Percentiles rank a stretch among this genome's conserved stretches.
Evolutionary conservation across 2,888 invertebrate genomes (phyloP).

Genomic region (Ernsta delagoae): DNA sequence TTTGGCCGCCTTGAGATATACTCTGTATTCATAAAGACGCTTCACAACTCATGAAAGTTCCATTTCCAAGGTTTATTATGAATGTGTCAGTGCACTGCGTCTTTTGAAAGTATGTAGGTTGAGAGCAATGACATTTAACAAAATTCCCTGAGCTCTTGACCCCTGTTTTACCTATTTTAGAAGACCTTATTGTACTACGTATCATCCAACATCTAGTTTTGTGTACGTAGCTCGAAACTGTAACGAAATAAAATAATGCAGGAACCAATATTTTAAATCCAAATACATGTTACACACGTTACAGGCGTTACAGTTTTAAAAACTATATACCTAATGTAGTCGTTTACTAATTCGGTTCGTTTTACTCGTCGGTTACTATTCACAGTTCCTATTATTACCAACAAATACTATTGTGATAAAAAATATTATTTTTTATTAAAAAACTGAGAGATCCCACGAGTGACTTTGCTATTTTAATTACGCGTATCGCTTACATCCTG

Average conservation of each 20-base stretch:
- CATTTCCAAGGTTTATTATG: constrained; percentile 9
- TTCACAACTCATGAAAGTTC: constrained; percentile 9
- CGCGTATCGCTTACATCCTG: constrained; percentile 32
- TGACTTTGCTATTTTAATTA: constrained; percentile 21
- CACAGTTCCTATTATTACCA: too few relatives aligned
- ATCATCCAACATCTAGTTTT: too few relatives aligned
- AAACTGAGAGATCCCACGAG: constrained; percentile 18
- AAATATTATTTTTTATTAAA: too few relatives aligned
- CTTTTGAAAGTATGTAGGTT: constrained; percentile 8
- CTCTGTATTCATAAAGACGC: constrained; percentile 29
- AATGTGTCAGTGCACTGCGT: constrained; percentile 24
- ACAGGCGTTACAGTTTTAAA: too few relatives aligned
- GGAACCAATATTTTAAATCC: too few relatives aligned
- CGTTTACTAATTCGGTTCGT: too few relatives aligned
- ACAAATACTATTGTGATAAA: neutral
- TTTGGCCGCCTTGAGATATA: constrained; percentile 21
- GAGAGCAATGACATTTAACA: constrained; percentile 5
- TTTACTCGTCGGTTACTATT: too few relatives aligned
- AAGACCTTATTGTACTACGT: neutral
- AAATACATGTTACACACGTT: too few relatives aligned
- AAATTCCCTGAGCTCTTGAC: constrained; percentile 2
- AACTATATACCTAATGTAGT: too few relatives aligned
- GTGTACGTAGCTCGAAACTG: too few relatives aligned
- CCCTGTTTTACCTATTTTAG: neutral
- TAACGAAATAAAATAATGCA: too few relatives aligned